A percentile compares a stretch with the other conserved stretches of the same genome.
Evolutionary conservation across 2,797 vertebrate species (phyloP).

Genomic region (Chrysolophus pictus): DNA sequence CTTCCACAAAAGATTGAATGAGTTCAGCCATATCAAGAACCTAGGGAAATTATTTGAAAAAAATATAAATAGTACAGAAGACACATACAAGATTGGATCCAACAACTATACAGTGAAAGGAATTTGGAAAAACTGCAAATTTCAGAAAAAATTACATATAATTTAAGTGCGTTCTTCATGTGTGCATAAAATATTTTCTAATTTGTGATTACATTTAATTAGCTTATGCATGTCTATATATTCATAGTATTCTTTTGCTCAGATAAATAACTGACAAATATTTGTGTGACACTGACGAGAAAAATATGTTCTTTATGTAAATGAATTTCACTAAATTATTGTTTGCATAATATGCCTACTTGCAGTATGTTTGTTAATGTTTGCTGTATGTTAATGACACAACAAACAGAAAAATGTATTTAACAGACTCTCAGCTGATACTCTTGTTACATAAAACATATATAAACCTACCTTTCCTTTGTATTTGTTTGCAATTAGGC

Average conservation of each 20-base stretch:
- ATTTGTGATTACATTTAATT: not conserved
- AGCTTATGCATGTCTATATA: not conserved
- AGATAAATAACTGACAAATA: not conserved
- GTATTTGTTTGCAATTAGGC: conserved; percentile 84
- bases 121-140: not conserved
- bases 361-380: not conserved
- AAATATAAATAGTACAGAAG: not conserved
- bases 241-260: not conserved
- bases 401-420: not conserved
- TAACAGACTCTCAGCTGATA: not conserved
- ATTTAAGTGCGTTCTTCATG: not conserved
- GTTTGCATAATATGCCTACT: not conserved
- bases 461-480: conserved; percentile 77
- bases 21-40: conserved; percentile 85
- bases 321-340: not conserved
- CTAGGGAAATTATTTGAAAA: conserved; percentile 53
- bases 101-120: not conserved
- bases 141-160: not conserved
- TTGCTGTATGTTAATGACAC: not conserved
- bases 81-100: not conserved
- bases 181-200: not conserved
- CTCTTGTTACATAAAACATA: not conserved
- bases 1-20: conserved; percentile 69
- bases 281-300: not conserved
- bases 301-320: not conserved